Percentiles rank a stretch among this genome's conserved stretches.
Conservation (phyloP, 2,888 invertebrate genomes). For the Teinopalpus imperialis region DNA sequence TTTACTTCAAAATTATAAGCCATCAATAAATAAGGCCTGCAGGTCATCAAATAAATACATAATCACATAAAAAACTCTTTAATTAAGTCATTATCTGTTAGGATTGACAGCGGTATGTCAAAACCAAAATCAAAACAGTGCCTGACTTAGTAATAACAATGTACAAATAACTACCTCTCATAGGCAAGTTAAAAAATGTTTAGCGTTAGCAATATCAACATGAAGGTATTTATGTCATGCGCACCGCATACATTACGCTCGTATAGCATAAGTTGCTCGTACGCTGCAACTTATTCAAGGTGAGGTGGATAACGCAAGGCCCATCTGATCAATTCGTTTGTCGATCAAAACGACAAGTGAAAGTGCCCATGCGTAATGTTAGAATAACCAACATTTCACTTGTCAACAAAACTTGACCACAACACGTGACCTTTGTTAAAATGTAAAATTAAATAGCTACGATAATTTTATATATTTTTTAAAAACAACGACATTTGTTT, state of each 20-base stretch:
- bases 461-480: not conserved
- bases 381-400: slow-evolving; percentile 8
- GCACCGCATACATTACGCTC: slow-evolving; percentile 33
- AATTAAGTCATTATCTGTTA: too few relatives aligned
- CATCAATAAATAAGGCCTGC: too few relatives aligned
- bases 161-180: too few relatives aligned
- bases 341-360: slow-evolving; percentile 52
- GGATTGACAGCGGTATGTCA: too few relatives aligned
- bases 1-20: too few relatives aligned
- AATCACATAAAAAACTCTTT: too few relatives aligned
- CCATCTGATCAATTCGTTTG: slow-evolving; percentile 64
- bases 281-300: slow-evolving; percentile 55
- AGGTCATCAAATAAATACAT: too few relatives aligned
- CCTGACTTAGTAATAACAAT: too few relatives aligned
- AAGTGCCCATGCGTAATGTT: slow-evolving; percentile 44
- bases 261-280: slow-evolving; percentile 35
- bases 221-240: slow-evolving; percentile 38
- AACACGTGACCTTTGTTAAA: not conserved
- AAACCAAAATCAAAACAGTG: too few relatives aligned
- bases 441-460: not conserved
- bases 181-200: too few relatives aligned
- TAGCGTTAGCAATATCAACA: slow-evolving; percentile 25
- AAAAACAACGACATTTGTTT: slow-evolving; percentile 5
- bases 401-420: slow-evolving; percentile 11
- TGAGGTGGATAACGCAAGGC: slow-evolving; percentile 60